Base-by-base conservation (phyloP, 2,797 vertebrate genomes). In the Schizopygopsis pylzovi region DNA sequence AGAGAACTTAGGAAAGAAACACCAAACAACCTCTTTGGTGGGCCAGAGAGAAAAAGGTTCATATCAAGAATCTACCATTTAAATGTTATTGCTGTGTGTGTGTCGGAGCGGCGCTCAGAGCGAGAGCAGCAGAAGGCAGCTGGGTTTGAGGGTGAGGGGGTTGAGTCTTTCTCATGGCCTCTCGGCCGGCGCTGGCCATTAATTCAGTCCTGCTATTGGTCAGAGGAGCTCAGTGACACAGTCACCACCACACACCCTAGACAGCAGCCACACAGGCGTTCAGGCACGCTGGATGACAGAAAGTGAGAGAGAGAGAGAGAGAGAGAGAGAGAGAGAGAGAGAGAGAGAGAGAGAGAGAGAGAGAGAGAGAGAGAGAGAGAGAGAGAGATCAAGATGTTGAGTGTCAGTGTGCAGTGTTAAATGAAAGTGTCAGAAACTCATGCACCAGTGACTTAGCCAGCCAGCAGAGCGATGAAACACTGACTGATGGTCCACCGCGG, bases 121-220 rank as follows among this genome's bases (percentile, higher is more conserved):
- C 90, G 89, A 94, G 90, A 91, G 89, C 88, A 94, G 92, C 91
- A 87, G 90, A 91, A 92, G 90, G 87, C 87, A 77, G 89, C 85
- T 91, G 86, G 89, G 90, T 90, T 85, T 86, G 91, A 90, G 91
- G 92, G 91, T 85, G 88, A 87, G 90, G 84, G 89, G 83, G 85
- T 87, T 90, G 88, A 84, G 90, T 90, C 91, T 93, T 95, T 95
- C 95, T 95, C 94, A 95, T 95, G 94, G 94, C 93, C 94, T 92
- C 90, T 87, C 83, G 92, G 94, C 91, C 93, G 85, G 90, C 91
- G 83, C 63, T 92, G 90, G 92, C 92, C 93, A 84, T 87, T 82
- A 73, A 84, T 92, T 89, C 90, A 49, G 84, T 91, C 83, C 87
- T 81, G 85, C 86, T 91, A 93, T 95, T 95, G 95, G 94, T 92